Evolutionary conservation across 2,888 invertebrate genomes (phyloP).

Genomic region (Hydrotaea diabolus): DNA sequence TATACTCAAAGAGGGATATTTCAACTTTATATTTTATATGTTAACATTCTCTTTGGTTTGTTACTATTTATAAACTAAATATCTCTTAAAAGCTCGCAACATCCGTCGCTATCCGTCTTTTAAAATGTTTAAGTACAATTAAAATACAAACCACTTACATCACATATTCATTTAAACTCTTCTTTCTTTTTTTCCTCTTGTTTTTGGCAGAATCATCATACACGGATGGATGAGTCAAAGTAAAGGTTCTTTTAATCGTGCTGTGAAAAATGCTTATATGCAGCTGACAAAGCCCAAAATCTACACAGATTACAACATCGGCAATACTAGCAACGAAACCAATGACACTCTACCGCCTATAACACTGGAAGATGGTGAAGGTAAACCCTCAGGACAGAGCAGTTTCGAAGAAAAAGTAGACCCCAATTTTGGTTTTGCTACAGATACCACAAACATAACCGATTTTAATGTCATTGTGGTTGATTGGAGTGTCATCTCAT

Average conservation of each 20-base stretch:
- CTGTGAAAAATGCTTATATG: conserved; percentile 78
- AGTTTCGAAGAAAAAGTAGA: background rate
- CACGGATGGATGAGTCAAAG: conserved; percentile 80
- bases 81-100: background rate
- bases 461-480: conserved; percentile 79
- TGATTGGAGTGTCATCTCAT: conserved; percentile 79
- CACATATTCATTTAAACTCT: too few relatives aligned
- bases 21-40: too few relatives aligned
- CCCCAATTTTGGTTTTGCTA: background rate
- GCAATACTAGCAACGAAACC: conserved; percentile 5
- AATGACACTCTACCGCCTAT: conserved; percentile 44
- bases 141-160: too few relatives aligned
- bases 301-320: background rate
- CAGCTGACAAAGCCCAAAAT: conserved; percentile 69
- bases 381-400: conserved; percentile 9
- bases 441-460: conserved; percentile 29
- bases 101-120: background rate
- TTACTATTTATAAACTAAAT: too few relatives aligned
- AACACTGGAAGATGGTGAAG: background rate
- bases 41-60: too few relatives aligned
- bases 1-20: too few relatives aligned
- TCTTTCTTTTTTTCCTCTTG: too few relatives aligned
- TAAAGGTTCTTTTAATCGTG: conserved; percentile 77
- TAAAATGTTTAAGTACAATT: background rate
- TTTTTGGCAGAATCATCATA: conserved; percentile 78